Conservation (phyloP, 1,140 invertebrate genomes). For the Listronotus bonariensis region DNA sequence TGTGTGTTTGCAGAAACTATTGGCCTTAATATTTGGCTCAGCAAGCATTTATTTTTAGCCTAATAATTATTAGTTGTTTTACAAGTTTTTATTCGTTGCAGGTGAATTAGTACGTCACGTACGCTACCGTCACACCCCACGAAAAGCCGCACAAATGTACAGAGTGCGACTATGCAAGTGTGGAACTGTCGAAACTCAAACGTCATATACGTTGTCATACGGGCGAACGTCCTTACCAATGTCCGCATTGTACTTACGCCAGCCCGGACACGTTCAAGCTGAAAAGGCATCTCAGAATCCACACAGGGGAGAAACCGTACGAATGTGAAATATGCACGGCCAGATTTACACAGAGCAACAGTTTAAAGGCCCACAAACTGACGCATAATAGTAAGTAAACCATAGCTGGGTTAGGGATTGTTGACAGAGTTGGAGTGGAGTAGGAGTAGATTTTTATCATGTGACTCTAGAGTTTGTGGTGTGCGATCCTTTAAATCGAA, state of each 20-base stretch:
- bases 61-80: too few relatives aligned
- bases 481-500: too few relatives aligned
- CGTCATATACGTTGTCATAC: conserved; percentile 94
- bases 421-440: too few relatives aligned
- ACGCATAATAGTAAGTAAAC: conserved; percentile 83
- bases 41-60: not conserved
- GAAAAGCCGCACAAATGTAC: conserved; percentile 95
- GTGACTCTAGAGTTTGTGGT: too few relatives aligned
- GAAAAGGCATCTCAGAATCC: conserved; percentile 92
- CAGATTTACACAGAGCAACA: conserved; percentile 95
- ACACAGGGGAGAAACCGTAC: conserved; percentile 91
- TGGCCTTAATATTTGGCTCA: not conserved
- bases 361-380: conserved; percentile 90
- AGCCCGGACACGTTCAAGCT: conserved; percentile 97
- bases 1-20: too few relatives aligned
- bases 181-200: conserved; percentile 91
- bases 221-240: conserved; percentile 83
- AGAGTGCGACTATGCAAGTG: conserved; percentile 93
- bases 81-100: conserved; percentile 45
- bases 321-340: conserved; percentile 92
- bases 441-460: too few relatives aligned
- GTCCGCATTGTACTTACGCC: conserved; percentile 95
- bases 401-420: too few relatives aligned
- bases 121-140: conserved; percentile 88
- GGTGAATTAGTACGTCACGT: conserved; percentile 93